Conservation (phyloP, 2,113 vertebrate species). For the Formicarius rufipectus region DNA sequence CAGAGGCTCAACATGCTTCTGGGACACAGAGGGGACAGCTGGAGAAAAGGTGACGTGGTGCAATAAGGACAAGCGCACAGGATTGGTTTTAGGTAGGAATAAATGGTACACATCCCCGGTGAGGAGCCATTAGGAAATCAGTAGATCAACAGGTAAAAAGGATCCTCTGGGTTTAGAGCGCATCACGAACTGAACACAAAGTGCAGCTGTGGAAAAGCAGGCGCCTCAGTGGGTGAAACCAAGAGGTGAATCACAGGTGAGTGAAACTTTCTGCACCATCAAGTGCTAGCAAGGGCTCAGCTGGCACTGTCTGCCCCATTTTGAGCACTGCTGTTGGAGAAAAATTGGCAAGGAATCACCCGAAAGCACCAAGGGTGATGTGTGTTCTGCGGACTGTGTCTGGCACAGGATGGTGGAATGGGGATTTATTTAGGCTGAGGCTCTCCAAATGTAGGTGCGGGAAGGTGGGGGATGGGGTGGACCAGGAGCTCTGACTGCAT, state of each 20-base stretch:
- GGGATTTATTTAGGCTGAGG: background rate
- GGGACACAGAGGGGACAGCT: background rate
- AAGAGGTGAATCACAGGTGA: rapidly evolving
- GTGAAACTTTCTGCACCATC: background rate
- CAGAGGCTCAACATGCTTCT: rapidly evolving
- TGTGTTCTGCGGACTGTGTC: rapidly evolving
- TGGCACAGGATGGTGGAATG: background rate
- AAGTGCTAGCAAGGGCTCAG: background rate
- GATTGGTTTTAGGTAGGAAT: background rate
- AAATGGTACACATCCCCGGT: rapidly evolving
- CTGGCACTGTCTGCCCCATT: background rate
- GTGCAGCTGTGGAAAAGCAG: background rate
- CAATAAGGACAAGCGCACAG: background rate
- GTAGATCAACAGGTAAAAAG: background rate
- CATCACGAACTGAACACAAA: background rate
- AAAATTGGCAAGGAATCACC: background rate
- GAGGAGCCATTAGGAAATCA: rapidly evolving
- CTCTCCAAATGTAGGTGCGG: background rate
- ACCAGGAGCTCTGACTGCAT: background rate
- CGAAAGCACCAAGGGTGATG: background rate
- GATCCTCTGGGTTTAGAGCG: background rate
- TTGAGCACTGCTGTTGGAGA: background rate
- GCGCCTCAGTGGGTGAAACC: rapidly evolving
- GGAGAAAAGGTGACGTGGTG: rapidly evolving
- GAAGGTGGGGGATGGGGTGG: rapidly evolving